Conservation (phyloP, 2,113 vertebrate species). For the Pelvicachromis taeniatus region DNA sequence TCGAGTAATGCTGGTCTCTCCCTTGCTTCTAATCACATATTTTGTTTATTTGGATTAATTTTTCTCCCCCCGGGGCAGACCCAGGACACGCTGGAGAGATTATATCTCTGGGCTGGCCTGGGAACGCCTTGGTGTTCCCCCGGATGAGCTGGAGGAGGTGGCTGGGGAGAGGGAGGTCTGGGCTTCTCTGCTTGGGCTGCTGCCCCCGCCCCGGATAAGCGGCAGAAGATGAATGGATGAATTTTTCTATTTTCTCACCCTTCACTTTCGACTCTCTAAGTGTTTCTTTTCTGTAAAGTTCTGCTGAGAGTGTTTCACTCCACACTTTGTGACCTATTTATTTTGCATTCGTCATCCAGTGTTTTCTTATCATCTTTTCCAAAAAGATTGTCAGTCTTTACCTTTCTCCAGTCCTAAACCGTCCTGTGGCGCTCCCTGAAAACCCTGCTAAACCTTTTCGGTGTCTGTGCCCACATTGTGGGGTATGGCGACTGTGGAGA, state of each 20-base stretch:
- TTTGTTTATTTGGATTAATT: neutral
- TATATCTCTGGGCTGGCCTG: too few species aligned
- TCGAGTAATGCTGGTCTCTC: neutral
- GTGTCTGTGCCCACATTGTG: slow-evolving; percentile 1
- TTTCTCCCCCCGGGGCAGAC: too few species aligned
- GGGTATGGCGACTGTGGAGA: neutral
- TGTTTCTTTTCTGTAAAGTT: neutral
- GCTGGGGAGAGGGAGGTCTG: too few species aligned
- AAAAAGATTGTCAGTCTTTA: neutral
- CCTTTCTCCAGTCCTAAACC: neutral
- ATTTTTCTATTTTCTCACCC: neutral
- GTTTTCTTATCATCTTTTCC: neutral
- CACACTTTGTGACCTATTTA: neutral
- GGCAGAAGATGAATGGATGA: too few species aligned
- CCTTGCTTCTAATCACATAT: neutral
- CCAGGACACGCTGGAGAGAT: too few species aligned
- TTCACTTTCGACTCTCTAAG: neutral
- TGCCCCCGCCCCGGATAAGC: too few species aligned
- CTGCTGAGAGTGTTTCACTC: neutral
- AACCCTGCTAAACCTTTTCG: neutral
- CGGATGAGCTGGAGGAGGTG: too few species aligned
- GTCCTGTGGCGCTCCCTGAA: neutral
- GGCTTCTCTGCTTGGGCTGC: too few species aligned
- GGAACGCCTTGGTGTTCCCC: too few species aligned
- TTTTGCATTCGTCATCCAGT: neutral